Evolutionary conservation across 2,113 vertebrate species (phyloP).

Genomic region (Gobiocypris rarus): DNA sequence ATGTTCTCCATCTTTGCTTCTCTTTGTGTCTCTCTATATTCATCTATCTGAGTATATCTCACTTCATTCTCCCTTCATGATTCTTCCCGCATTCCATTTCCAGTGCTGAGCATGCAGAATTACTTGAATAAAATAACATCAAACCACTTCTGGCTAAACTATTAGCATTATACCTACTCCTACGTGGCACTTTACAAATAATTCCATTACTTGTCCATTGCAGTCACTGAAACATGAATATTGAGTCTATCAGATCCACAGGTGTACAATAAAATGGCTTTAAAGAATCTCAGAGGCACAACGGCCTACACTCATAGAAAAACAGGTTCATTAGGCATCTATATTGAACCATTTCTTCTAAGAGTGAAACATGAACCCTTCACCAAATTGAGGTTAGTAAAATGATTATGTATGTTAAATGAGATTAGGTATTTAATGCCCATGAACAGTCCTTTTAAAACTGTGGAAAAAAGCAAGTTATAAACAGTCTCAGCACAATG

Average conservation of each 20-base stretch:
- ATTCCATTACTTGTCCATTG: slow-evolving; percentile 7
- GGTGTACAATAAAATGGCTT: slow-evolving; percentile 11
- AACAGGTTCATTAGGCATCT: slow-evolving; percentile 8
- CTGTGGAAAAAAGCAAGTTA: neutral
- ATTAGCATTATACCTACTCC: neutral
- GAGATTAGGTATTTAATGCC: neutral
- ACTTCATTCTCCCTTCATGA: neutral
- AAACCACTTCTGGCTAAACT: neutral
- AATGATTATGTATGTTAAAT: slow-evolving; percentile 15
- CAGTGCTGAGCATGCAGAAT: neutral
- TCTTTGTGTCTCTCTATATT: neutral
- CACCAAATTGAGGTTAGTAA: neutral
- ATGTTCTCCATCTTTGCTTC: neutral
- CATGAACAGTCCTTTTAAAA: neutral
- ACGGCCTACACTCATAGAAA: neutral
- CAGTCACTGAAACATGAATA: slow-evolving; percentile 21
- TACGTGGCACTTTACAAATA: neutral
- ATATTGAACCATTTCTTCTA: neutral
- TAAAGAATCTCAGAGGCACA: slow-evolving; percentile 17
- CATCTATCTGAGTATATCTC: neutral
- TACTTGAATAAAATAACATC: slow-evolving; percentile 8
- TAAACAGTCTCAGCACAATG: neutral
- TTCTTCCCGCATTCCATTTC: neutral
- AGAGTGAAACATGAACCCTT: slow-evolving; percentile 6
- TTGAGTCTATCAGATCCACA: slow-evolving; percentile 16